Percentiles rank a stretch among this genome's conserved stretches.
Conservation (phyloP, 1,140 invertebrate genomes). For the Panulirus ornatus region DNA sequence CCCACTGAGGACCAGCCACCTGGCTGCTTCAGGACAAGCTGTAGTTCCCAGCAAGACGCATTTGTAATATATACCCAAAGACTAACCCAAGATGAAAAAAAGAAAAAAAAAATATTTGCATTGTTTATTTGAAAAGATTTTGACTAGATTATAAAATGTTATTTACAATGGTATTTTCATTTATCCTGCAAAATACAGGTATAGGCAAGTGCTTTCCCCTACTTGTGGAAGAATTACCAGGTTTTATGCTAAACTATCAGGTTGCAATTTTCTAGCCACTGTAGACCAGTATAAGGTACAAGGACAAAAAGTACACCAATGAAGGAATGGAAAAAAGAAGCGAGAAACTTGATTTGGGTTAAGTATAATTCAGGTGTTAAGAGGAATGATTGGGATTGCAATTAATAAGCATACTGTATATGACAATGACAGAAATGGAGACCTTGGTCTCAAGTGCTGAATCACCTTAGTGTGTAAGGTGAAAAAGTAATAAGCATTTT, state of each 20-base stretch:
- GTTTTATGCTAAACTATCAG: background rate
- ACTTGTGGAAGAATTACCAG: too few relatives aligned
- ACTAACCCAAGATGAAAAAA: constrained; percentile 57
- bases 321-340: background rate
- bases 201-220: too few relatives aligned
- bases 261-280: background rate
- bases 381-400: too few relatives aligned
- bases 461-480: too few relatives aligned
- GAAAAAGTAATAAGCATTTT: too few relatives aligned
- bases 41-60: constrained; percentile 37
- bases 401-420: too few relatives aligned
- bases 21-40: constrained; percentile 17
- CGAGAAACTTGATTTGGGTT: background rate
- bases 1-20: constrained; percentile 3
- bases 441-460: too few relatives aligned
- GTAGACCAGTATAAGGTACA: background rate
- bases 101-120: constrained; percentile 54
- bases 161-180: constrained; percentile 33
- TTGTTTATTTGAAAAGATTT: constrained; percentile 63
- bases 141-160: constrained; percentile 66
- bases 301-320: background rate
- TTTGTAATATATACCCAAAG: constrained; percentile 60
- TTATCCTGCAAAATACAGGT: constrained; percentile 18
- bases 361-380: too few relatives aligned
- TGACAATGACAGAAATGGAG: too few relatives aligned